Percentiles rank a stretch among this genome's conserved stretches.
Conservation (phyloP, 2,113 vertebrate species). For the Origma solitaria region DNA sequence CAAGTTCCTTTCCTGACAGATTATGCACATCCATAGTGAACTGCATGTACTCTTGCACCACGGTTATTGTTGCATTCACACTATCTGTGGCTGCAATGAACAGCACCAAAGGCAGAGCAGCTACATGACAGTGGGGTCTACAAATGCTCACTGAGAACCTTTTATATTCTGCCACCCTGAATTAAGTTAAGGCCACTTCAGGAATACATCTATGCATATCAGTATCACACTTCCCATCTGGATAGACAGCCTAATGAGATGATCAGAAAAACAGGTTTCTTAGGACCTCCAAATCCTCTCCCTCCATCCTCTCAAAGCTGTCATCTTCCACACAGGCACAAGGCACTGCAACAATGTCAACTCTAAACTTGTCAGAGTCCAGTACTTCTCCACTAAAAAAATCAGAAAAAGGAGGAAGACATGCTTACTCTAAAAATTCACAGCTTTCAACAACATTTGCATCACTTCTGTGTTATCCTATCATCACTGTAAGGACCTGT, state of each 20-base stretch:
- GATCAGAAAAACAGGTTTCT: background rate
- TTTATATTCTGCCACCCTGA: background rate
- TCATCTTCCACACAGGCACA: background rate
- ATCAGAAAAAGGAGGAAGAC: background rate
- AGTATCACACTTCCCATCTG: fast-evolving
- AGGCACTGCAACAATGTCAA: background rate
- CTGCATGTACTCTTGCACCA: background rate
- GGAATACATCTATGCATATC: background rate
- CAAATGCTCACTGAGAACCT: background rate
- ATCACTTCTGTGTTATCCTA: background rate
- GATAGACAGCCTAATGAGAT: background rate
- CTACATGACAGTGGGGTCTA: fast-evolving
- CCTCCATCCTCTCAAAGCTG: background rate
- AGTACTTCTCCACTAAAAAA: background rate
- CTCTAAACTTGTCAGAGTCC: background rate
- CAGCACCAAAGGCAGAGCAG: background rate
- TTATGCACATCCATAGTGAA: no score
- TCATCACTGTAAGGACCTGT: background rate
- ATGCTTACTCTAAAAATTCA: background rate
- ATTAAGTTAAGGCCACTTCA: background rate
- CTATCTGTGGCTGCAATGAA: background rate
- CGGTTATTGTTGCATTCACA: fast-evolving
- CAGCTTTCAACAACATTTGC: background rate
- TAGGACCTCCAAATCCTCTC: background rate
- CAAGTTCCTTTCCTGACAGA: background rate